phyloP scores from a whole-genome alignment of 2,888 invertebrate genomes.

The Trichogramma evanescens region DNA sequence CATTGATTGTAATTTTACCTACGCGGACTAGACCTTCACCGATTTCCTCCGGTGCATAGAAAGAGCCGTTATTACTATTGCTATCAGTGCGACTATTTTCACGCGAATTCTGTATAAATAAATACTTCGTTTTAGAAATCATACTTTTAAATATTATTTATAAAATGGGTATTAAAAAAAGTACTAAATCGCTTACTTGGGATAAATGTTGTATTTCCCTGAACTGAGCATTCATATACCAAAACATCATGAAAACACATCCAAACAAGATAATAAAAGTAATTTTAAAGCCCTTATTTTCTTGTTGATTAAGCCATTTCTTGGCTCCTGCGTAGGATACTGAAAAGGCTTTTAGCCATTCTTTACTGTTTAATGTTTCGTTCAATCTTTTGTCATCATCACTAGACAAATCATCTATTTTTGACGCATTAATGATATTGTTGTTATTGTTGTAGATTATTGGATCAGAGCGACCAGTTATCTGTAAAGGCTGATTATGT shows the following conservation, averaged over 20 bases:
- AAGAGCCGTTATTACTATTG: slow-evolving; percentile 34
- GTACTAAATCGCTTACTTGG: slow-evolving; percentile 27
- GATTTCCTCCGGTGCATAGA: slow-evolving; percentile 56
- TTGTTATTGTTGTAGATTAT: slow-evolving; percentile 30
- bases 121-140: slow-evolving; percentile 25
- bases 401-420: slow-evolving; percentile 19
- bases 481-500: slow-evolving; percentile 40
- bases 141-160: background rate
- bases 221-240: slow-evolving; percentile 52
- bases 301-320: slow-evolving; percentile 67
- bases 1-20: slow-evolving; percentile 85
- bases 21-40: slow-evolving; percentile 64
- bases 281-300: slow-evolving; percentile 67
- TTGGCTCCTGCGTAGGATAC: slow-evolving; percentile 39
- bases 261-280: slow-evolving; percentile 62
- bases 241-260: slow-evolving; percentile 65
- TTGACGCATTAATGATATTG: slow-evolving; percentile 26
- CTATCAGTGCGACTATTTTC: slow-evolving; percentile 40
- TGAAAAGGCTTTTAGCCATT: slow-evolving; percentile 29
- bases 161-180: background rate
- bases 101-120: slow-evolving; percentile 38
- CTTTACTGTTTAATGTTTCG: slow-evolving; percentile 23
- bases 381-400: slow-evolving; percentile 24
- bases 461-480: slow-evolving; percentile 43
- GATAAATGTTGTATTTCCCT: slow-evolving; percentile 40